A percentile compares a stretch with the other conserved stretches of the same genome.
Conservation (phyloP, 2,888 invertebrate genomes). For the Charanyca ferruginea region DNA sequence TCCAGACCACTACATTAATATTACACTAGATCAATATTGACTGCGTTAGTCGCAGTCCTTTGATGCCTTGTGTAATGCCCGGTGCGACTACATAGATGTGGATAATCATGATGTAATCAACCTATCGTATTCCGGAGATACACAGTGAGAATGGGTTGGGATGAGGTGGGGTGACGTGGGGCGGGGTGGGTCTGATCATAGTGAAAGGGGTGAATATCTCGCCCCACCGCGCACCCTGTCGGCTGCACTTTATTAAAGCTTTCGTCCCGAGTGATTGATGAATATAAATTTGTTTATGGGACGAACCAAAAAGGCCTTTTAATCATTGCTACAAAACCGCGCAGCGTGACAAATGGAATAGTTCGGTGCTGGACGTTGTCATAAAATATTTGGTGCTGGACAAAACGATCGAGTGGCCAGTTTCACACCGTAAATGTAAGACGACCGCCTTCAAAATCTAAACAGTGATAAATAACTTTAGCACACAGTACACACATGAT, state of each 20-base stretch:
- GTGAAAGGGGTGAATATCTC: background rate
- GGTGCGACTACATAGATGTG: background rate
- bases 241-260: conserved; percentile 18
- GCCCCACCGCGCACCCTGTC: background rate
- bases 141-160: background rate
- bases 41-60: background rate
- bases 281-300: conserved; percentile 16
- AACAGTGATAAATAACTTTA: no score
- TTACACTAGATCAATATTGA: background rate
- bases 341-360: conserved; percentile 1
- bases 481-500: no score
- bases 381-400: background rate
- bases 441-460: no score
- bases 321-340: background rate
- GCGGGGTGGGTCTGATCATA: background rate
- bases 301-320: background rate
- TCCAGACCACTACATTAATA: no score
- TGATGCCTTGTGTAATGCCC: background rate
- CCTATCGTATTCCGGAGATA: conserved; percentile 3
- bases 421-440: background rate
- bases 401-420: background rate
- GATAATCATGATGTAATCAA: conserved; percentile 1
- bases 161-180: background rate
- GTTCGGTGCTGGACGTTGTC: background rate
- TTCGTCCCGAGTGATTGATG: background rate